Percentiles rank a stretch among this genome's conserved stretches.
Evolutionary conservation across 2,797 vertebrate genomes (phyloP).

Genomic region (Lerista edwardsae): DNA sequence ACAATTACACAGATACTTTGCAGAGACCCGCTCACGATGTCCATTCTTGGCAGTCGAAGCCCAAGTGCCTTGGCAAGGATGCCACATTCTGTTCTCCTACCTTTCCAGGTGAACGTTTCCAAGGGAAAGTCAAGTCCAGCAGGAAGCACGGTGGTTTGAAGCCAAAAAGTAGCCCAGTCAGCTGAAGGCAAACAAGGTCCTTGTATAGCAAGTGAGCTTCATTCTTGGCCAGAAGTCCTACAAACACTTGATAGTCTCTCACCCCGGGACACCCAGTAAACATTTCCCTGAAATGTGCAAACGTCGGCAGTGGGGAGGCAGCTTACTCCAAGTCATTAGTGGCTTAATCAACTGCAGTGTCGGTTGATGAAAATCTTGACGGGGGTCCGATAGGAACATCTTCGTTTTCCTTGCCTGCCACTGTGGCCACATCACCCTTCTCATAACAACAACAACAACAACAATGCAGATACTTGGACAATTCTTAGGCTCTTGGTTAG

Average conservation of each 20-base stretch:
- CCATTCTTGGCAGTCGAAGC: neutral
- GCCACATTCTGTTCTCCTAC: conserved; percentile 29
- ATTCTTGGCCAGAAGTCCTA: neutral
- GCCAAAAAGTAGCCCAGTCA: conserved; percentile 15
- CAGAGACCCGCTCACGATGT: neutral
- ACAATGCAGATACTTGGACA: no score
- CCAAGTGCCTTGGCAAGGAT: neutral
- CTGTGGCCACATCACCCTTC: neutral
- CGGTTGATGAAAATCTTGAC: neutral
- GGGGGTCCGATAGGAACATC: neutral
- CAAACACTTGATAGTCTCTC: neutral
- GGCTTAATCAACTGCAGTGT: neutral
- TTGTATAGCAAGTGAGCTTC: neutral
- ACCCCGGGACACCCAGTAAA: conserved; percentile 11
- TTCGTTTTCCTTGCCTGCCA: neutral
- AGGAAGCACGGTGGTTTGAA: conserved; percentile 20
- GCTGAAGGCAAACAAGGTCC: neutral
- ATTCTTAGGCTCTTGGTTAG: no score
- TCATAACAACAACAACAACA: no score
- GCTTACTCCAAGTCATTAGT: neutral
- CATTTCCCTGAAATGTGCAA: conserved; percentile 2
- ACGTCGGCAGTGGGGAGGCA: neutral
- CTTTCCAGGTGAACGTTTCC: neutral
- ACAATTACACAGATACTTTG: conserved; percentile 7
- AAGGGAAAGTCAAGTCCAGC: conserved; percentile 4